Evolutionary conservation across 1,140 invertebrate genomes (phyloP).

Genomic region (Bombus vancouverensis): DNA sequence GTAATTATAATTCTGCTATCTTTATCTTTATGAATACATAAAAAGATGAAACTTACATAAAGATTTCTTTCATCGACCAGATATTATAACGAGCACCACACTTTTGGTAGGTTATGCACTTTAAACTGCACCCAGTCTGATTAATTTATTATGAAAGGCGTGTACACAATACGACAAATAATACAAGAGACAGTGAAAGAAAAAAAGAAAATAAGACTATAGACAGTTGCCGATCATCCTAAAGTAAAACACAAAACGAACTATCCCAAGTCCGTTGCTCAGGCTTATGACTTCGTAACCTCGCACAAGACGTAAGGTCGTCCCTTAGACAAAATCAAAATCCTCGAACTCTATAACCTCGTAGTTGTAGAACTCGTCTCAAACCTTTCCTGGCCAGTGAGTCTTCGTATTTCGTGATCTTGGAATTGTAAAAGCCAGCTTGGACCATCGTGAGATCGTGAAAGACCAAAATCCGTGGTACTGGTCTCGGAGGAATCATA

Average conservation of each 20-base stretch:
- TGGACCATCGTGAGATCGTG: neutral
- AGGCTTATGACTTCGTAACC: neutral
- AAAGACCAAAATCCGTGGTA: neutral
- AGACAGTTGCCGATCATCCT: neutral
- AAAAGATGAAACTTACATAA: too few species aligned
- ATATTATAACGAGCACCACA: too few species aligned
- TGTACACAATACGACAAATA: too few species aligned
- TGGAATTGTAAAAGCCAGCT: neutral
- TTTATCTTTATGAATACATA: too few species aligned
- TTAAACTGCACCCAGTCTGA: too few species aligned
- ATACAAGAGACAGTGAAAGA: neutral
- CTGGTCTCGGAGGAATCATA: neutral
- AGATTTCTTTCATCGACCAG: too few species aligned
- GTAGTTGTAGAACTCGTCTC: neutral
- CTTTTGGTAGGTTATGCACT: too few species aligned
- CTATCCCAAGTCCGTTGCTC: neutral
- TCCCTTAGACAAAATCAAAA: too few species aligned
- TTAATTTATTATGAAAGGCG: rapidly evolving
- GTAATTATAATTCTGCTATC: too few species aligned
- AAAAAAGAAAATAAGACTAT: neutral
- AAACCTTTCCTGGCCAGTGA: neutral
- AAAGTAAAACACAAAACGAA: neutral
- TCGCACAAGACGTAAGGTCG: neutral
- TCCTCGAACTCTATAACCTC: neutral
- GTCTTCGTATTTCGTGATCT: neutral